Percentiles rank a stretch among this genome's conserved stretches.
phyloP scores from a whole-genome alignment of 2,113 vertebrate species.

The Chloropsis hardwickii region DNA sequence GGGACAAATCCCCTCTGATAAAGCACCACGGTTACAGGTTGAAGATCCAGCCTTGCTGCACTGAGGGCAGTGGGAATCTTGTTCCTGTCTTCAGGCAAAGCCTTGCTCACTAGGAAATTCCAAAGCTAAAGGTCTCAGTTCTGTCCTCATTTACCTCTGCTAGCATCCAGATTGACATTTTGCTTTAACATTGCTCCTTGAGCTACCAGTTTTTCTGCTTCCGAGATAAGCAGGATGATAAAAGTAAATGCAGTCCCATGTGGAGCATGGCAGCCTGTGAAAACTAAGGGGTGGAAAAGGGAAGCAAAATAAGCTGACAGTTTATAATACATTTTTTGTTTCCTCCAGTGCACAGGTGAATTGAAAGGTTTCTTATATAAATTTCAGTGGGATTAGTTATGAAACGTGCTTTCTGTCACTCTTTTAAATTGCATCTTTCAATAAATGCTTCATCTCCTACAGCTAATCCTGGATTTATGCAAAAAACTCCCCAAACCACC shows the following conservation, averaged over 20 bases:
- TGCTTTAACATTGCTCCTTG: neutral
- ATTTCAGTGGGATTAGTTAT: slow-evolving; percentile 6
- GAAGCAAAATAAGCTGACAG: neutral
- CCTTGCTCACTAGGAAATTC: neutral
- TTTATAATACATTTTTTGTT: neutral
- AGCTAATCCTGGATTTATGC: slow-evolving; percentile 24
- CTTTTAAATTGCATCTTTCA: slow-evolving; percentile 2
- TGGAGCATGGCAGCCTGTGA: neutral
- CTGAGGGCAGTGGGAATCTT: neutral
- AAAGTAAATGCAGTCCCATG: neutral
- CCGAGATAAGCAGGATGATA: neutral
- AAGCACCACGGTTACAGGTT: neutral
- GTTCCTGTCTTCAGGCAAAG: neutral
- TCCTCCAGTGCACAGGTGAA: neutral
- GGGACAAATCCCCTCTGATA: neutral
- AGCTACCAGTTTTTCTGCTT: neutral
- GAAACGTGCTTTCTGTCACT: neutral
- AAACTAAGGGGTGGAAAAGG: neutral
- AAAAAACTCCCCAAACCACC: neutral
- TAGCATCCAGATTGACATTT: neutral
- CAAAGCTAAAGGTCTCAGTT: neutral
- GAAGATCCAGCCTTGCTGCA: neutral
- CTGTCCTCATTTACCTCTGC: neutral
- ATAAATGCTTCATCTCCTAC: neutral
- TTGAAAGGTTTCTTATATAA: neutral